Base-by-base conservation (phyloP, 2,888 invertebrate genomes). In the Caenorhabditis macrosperma region DNA sequence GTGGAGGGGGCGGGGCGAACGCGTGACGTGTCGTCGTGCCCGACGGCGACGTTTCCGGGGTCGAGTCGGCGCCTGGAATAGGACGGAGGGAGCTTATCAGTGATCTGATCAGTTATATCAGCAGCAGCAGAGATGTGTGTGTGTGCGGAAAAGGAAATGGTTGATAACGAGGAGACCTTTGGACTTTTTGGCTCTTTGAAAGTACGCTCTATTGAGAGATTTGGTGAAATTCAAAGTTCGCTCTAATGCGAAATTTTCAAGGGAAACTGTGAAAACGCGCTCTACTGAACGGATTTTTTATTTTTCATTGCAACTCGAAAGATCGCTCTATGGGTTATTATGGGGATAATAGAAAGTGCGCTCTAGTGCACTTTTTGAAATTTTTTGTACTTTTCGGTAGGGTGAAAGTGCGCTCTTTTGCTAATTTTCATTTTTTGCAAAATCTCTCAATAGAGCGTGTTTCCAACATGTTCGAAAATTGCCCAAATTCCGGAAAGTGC, bases 11-110 rank as follows among this genome's bases (percentile, higher is more conserved):
- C 12, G 78, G 77, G 22, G 74, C 71, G 38, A 76, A 81, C 2
- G 67, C 75, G 46, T 69, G 66, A 17, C 59, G 67, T 17, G 57
- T 46, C 20, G 54, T 15, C 17, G 52, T 52, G 28, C 28, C 12
- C 26, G 81, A 78, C n/a, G 81, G 78, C 2, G 78, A 78, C 10
- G 81, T 72, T 60, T 76, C 76, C 15, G 77, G 81, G 15, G 81
- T 76, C 17, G 81, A 81, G 63, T 72, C 76, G 72, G 28, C 52
- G 20, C 71, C 75, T 75, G 61, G 24, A 24, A 54, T 15, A 17
- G 60, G 24, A 28, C n/a, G 28, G 28, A 44, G n/a, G 44, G 20
- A n/a, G 44, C 30, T 30, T 24, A 26, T 52, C 10, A 26, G 22
- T 57, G 44, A 44, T 52, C 33, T n/a, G n/a, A n/a, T n/a, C n/a